Percentiles rank a stretch among this genome's conserved stretches.
Conservation (phyloP, 1,140 invertebrate species). For the Maconellicoccus hirsutus region DNA sequence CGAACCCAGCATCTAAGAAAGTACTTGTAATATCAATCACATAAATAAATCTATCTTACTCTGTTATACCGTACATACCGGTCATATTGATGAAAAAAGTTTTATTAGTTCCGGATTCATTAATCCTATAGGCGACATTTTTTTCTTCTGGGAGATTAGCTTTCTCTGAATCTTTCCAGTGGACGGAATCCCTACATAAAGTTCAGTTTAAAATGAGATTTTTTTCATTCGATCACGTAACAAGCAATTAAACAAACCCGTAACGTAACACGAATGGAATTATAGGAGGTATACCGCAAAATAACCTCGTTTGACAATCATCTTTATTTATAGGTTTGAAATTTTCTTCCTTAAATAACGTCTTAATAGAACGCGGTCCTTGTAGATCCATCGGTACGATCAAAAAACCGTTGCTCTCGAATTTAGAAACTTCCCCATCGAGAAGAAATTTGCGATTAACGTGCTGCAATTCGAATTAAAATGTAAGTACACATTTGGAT, state of each 20-base stretch:
- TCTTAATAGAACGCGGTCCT: not conserved
- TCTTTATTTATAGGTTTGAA: not conserved
- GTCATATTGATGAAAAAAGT: not conserved
- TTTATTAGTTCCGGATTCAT: not conserved
- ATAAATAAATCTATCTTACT: not conserved
- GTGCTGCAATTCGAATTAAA: slow-evolving; percentile 5
- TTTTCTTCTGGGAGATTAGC: not conserved
- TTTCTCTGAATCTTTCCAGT: slow-evolving; percentile 11
- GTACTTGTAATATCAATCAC: not conserved
- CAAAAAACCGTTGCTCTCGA: not conserved
- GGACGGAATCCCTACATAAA: not conserved
- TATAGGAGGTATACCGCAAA: not conserved
- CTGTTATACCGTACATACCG: not conserved
- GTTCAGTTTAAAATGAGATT: no score
- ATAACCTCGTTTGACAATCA: not conserved
- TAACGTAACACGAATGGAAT: not conserved
- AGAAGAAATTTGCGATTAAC: not conserved
- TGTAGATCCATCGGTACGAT: not conserved
- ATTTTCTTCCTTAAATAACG: not conserved
- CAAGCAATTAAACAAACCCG: not conserved
- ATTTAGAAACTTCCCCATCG: not conserved
- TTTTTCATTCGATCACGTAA: not conserved
- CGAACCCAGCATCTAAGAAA: not conserved
- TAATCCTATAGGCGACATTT: not conserved
- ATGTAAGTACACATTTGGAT: no score